phyloP scores from a whole-genome alignment of 2,113 vertebrate species.

The Neolamprologus brichardi region DNA sequence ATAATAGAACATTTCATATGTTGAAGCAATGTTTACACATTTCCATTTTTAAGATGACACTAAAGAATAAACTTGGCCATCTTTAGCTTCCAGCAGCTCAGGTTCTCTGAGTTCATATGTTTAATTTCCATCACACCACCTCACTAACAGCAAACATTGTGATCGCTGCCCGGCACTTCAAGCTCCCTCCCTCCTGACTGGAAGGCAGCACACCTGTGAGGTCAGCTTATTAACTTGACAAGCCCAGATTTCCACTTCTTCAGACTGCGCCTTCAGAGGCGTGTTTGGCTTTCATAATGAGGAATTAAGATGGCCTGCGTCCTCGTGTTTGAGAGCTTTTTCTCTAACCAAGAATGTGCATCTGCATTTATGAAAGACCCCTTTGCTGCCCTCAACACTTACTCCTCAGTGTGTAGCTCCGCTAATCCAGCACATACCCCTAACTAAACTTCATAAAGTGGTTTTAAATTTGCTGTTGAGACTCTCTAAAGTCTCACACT shows the following conservation, averaged over 20 bases:
- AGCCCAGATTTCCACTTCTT: background rate
- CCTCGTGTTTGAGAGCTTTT: background rate
- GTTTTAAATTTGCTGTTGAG: background rate
- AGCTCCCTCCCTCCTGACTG: constrained; percentile 8
- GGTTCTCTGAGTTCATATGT: constrained; percentile 15
- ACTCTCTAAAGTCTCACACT: background rate
- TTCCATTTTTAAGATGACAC: background rate
- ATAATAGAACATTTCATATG: background rate
- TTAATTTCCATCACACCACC: constrained; percentile 25
- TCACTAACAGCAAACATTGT: constrained; percentile 14
- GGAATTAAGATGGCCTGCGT: background rate
- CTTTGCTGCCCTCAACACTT: background rate
- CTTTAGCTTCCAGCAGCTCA: background rate
- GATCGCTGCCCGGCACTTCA: background rate
- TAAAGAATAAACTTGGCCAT: background rate
- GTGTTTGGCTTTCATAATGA: constrained; percentile 3
- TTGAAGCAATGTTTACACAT: background rate
- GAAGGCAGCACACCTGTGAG: constrained; percentile 5
- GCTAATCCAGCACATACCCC: background rate
- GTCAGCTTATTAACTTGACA: background rate
- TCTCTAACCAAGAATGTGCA: background rate
- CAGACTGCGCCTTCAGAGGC: background rate
- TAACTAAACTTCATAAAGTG: background rate
- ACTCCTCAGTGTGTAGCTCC: background rate
- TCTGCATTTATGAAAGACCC: constrained; percentile 25